These are phyloP conservation scores for Sarcophaga caerulescens DNA, from an alignment of 2,888 invertebrate species.

Conservation along the genomic window DNA sequence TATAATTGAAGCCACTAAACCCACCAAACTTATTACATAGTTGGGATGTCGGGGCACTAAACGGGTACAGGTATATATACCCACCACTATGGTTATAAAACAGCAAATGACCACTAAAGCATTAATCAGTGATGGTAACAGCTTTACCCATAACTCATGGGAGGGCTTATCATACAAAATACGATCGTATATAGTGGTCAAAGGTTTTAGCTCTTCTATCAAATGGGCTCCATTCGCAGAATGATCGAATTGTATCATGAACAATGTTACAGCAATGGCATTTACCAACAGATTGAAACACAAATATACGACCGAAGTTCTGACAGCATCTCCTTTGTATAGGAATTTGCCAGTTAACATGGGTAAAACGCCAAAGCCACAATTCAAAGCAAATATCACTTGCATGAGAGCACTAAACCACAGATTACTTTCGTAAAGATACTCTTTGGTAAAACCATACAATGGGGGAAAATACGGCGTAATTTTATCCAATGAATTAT, in stretches of 20 bases:
- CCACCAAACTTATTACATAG: constrained; percentile 79
- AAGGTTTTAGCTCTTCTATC: constrained; percentile 78
- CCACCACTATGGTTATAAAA: constrained; percentile 77
- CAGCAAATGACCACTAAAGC: constrained; percentile 78
- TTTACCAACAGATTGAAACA: constrained; percentile 80
- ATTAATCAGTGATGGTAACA: constrained; percentile 78
- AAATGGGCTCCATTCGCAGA: constrained; percentile 74
- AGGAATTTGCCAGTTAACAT: constrained; percentile 81
- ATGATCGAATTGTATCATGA: constrained; percentile 80
- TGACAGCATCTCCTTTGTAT: constrained; percentile 81
- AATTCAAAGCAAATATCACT: constrained; percentile 80
- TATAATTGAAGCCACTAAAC: constrained; percentile 77
- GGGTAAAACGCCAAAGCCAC: constrained; percentile 80
- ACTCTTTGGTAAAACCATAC: constrained; percentile 75
- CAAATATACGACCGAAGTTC: constrained; percentile 80
- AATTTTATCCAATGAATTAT: constrained; percentile 76
- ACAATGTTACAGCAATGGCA: constrained; percentile 80
- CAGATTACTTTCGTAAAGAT: constrained; percentile 76
- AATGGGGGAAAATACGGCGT: constrained; percentile 78
- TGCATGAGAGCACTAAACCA: constrained; percentile 81
- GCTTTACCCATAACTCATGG: constrained; percentile 72
- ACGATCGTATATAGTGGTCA: constrained; percentile 80
- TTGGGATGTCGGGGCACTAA: constrained; percentile 80
- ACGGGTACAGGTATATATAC: constrained; percentile 79
- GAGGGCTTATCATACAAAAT: constrained; percentile 74